Evolutionary conservation across 2,888 invertebrate species (phyloP).

Genomic region (Dyspetes luteomarginatus): DNA sequence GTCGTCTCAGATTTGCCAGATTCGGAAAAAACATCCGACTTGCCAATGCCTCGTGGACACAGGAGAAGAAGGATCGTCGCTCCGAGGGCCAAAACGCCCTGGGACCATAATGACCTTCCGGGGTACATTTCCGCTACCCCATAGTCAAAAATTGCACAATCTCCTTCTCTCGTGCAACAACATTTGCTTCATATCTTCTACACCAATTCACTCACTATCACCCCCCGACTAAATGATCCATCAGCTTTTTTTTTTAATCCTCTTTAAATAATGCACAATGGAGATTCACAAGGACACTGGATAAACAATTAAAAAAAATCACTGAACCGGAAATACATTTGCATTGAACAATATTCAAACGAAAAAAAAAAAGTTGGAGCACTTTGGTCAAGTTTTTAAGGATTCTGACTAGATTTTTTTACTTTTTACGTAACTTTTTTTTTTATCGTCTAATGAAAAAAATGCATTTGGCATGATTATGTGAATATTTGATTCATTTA

Average conservation of each 20-base stretch:
- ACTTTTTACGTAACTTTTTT: too few relatives aligned
- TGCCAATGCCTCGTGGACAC: conserved; percentile 56
- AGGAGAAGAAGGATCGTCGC: conserved; percentile 71
- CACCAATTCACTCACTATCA: not conserved
- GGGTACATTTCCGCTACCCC: conserved; percentile 80
- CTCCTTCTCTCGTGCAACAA: conserved; percentile 58
- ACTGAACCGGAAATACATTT: not conserved
- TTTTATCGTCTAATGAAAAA: too few relatives aligned
- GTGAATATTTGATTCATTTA: not conserved
- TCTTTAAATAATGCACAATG: conserved; percentile 22
- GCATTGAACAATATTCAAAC: too few relatives aligned
- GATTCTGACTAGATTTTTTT: conserved; percentile 7
- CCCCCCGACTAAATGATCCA: not conserved
- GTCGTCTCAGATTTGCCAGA: not conserved
- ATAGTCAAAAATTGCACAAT: conserved; percentile 73
- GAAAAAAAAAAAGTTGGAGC: not conserved
- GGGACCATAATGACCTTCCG: conserved; percentile 76
- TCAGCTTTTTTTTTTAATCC: conserved; percentile 16
- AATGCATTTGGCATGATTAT: too few relatives aligned
- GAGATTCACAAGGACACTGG: conserved; percentile 24
- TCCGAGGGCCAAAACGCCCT: conserved; percentile 77
- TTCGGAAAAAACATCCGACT: conserved; percentile 40
- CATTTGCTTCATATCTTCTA: conserved; percentile 52
- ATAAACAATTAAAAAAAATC: too few relatives aligned
- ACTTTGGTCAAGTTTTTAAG: not conserved